These are phyloP conservation scores for Acipenser transmontanus DNA, from an alignment of 2,797 vertebrate species.

Conservation along the genomic window DNA sequence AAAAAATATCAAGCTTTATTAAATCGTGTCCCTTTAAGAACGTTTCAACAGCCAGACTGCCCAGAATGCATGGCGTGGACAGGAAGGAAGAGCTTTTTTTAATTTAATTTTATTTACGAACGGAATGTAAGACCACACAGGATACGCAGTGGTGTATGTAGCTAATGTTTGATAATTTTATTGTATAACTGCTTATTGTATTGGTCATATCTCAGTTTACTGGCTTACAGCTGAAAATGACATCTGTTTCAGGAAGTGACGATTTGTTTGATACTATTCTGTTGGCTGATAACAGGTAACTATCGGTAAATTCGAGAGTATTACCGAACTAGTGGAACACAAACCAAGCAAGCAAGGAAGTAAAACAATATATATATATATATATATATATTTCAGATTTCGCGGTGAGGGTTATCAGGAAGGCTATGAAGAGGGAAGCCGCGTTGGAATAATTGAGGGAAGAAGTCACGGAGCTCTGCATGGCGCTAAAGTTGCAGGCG, in stretches of 20 bases:
- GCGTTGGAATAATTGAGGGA: constrained; percentile 61
- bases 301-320: not conserved
- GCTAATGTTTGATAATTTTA: no score
- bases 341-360: not conserved
- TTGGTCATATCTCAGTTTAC: no score
- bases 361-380: no score
- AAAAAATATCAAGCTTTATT: no score
- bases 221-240: constrained; percentile 24
- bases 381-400: constrained; percentile 52
- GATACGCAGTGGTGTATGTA: not conserved
- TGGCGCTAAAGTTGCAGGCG: constrained; percentile 63
- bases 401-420: constrained; percentile 69
- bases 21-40: no score
- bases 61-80: not conserved
- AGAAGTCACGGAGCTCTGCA: constrained; percentile 56
- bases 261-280: constrained; percentile 52
- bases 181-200: no score
- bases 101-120: not conserved
- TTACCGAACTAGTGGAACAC: no score
- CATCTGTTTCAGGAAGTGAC: constrained; percentile 16
- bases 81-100: no score
- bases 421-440: constrained; percentile 67
- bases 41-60: not conserved
- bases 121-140: not conserved
- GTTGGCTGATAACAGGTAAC: constrained; percentile 49